Evolutionary conservation across 1,140 invertebrate genomes (phyloP).

Genomic region (Papilio polytes): DNA sequence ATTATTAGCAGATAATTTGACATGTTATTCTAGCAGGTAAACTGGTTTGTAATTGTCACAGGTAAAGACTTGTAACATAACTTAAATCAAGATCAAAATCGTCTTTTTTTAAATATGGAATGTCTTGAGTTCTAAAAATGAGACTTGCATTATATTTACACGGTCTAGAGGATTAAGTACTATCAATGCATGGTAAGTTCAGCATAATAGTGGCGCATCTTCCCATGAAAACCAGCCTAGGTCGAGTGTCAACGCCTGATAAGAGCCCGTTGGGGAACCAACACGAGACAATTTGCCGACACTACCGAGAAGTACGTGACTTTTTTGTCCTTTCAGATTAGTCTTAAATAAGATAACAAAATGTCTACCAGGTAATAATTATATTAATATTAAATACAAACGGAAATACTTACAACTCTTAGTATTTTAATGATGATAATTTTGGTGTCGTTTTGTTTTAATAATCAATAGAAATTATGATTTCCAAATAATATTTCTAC

Average conservation of each 20-base stretch:
- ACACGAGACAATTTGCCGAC: slow-evolving; percentile 43
- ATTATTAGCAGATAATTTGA: too few relatives aligned
- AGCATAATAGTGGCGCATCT: slow-evolving; percentile 59
- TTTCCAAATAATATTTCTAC: slow-evolving; percentile 9
- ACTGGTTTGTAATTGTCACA: too few relatives aligned
- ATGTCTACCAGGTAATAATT: neutral
- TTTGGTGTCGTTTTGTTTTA: too few relatives aligned
- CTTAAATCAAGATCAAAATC: too few relatives aligned
- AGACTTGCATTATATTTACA: neutral
- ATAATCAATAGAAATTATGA: too few relatives aligned
- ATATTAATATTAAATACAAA: neutral
- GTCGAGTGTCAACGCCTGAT: slow-evolving; percentile 65
- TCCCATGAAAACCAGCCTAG: slow-evolving; percentile 61
- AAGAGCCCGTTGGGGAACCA: slow-evolving; percentile 60
- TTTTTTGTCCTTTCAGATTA: neutral
- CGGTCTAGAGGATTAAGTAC: neutral
- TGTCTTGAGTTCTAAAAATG: neutral
- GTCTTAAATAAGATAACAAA: neutral
- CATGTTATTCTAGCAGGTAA: too few relatives aligned
- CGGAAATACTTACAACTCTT: too few relatives aligned
- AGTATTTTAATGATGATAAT: too few relatives aligned
- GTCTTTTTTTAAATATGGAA: neutral
- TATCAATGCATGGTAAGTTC: neutral
- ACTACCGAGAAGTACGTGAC: slow-evolving; percentile 35
- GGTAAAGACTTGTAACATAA: too few relatives aligned